A percentile compares a stretch with the other conserved stretches of the same genome.
These are phyloP conservation scores for Syrrhaptes paradoxus DNA, from an alignment of 2,113 vertebrate species.

Conservation along the genomic window DNA sequence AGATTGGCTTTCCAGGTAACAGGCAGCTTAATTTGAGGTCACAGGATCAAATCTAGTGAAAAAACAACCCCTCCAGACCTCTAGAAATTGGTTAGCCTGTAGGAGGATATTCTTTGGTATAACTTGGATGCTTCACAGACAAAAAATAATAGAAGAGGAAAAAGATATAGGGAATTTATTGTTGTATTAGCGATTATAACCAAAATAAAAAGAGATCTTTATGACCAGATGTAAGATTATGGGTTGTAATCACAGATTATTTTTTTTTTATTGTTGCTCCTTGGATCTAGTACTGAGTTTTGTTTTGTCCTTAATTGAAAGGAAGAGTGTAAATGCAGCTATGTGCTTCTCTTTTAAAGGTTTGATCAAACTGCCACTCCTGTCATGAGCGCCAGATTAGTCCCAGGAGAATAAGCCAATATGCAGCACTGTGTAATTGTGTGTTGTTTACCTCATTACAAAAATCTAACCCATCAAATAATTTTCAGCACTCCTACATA, in stretches of 20 bases:
- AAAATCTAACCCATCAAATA: constrained; percentile 61
- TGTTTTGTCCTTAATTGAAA: constrained; percentile 38
- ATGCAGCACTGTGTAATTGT: constrained; percentile 33
- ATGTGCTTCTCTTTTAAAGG: constrained; percentile 20
- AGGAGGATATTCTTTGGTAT: not conserved
- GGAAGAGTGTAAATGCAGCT: constrained; percentile 2
- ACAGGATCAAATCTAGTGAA: not conserved
- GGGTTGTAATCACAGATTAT: not conserved
- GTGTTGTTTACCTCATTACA: constrained; percentile 56
- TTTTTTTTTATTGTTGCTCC: constrained; percentile 16
- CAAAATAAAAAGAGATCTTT: constrained; percentile 15
- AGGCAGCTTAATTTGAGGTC: not conserved
- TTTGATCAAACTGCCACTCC: constrained; percentile 46
- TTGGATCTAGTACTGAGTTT: not conserved
- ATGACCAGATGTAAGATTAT: not conserved
- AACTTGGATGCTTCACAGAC: not conserved
- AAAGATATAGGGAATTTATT: not conserved
- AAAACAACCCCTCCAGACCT: not conserved
- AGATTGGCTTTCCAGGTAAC: not conserved
- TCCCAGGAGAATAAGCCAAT: constrained; percentile 40
- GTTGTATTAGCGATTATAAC: not conserved
- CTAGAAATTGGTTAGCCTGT: not conserved
- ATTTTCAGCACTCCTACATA: constrained; percentile 37
- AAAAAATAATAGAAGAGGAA: not conserved
- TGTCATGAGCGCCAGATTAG: constrained; percentile 23